phyloP scores from a whole-genome alignment of 2,113 vertebrate genomes.

The cat (Felis catus) region F.catus_Fca126_mat1.0 CM031412.1:108754501-108755000 shows the following conservation, averaged over 20 bases:
- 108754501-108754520: background rate
- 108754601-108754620: background rate
- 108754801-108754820: background rate
- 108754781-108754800: too few species aligned
- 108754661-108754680: background rate
- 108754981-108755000: background rate
- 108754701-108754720: background rate
- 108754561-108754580: background rate
- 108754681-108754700: background rate
- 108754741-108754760: background rate
- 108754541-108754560: background rate
- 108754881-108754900: background rate
- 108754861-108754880: background rate
- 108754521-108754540: background rate
- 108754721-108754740: background rate
- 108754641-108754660: background rate
- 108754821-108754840: background rate
- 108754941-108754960: background rate
- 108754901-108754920: background rate
- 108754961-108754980: slow-evolving; percentile 30
- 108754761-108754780: background rate
- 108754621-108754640: background rate
- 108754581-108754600: background rate
- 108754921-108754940: slow-evolving; percentile 38
- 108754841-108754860: background rate